These are phyloP conservation scores for Pogonomyrmex barbatus DNA, from an alignment of 1,140 invertebrate genomes.

Conservation along the genomic window DNA sequence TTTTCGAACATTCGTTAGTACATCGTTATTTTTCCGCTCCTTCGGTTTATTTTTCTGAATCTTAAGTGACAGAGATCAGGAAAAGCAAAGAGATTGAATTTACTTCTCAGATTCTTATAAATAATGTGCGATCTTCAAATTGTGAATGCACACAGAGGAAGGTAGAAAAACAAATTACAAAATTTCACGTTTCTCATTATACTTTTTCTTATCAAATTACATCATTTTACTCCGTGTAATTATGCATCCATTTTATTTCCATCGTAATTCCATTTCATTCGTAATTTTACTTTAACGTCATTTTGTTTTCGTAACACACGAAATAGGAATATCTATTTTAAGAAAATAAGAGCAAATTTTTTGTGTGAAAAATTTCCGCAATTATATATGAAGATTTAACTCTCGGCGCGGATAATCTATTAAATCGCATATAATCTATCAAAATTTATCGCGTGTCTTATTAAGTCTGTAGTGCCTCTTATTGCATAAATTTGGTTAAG, in stretches of 20 bases:
- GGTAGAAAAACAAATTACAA: neutral
- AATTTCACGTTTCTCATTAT: neutral
- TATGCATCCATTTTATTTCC: neutral
- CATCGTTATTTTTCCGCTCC: neutral
- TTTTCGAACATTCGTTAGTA: neutral
- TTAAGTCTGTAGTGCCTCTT: neutral
- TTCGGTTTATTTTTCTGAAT: neutral
- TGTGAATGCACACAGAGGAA: slow-evolving; percentile 9
- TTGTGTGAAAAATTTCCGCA: neutral
- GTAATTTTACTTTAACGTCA: neutral
- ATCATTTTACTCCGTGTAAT: neutral
- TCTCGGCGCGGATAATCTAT: neutral
- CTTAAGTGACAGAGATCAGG: neutral
- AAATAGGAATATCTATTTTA: neutral
- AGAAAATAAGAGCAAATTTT: neutral
- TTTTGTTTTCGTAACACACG: neutral
- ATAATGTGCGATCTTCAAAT: slow-evolving; percentile 1
- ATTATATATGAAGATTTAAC: neutral
- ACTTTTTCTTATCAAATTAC: slow-evolving; percentile 18
- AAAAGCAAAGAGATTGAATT: neutral
- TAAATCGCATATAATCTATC: neutral
- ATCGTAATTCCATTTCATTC: neutral
- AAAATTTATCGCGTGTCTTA: slow-evolving; percentile 6
- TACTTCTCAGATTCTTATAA: neutral
- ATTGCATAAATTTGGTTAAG: slow-evolving; percentile 27